Percentiles rank a stretch among this genome's conserved stretches.
These are phyloP conservation scores for Catajapyx aquilonaris DNA, from an alignment of 1,140 invertebrate genomes.

Conservation along the genomic window DNA sequence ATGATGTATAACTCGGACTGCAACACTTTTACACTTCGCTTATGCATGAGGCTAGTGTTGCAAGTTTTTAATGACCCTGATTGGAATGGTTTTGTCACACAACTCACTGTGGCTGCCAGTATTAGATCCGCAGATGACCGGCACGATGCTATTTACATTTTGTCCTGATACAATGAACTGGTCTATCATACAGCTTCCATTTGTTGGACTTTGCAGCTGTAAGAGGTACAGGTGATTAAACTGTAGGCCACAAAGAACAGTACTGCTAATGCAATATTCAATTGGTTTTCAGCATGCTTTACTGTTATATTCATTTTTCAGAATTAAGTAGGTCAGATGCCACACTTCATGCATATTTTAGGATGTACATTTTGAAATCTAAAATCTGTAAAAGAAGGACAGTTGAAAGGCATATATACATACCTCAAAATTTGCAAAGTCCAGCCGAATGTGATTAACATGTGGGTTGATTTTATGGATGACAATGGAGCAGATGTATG, in stretches of 20 bases:
- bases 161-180: slow-evolving; percentile 26
- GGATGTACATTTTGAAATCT: too few species aligned
- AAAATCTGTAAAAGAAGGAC: too few species aligned
- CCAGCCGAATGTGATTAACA: slow-evolving; percentile 40
- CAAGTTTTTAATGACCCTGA: background rate
- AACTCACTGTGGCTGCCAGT: slow-evolving; percentile 47
- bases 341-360: background rate
- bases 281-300: slow-evolving; percentile 2
- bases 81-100: background rate
- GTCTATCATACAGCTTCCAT: slow-evolving; percentile 41
- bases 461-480: slow-evolving; percentile 32
- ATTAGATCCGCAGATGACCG: slow-evolving; percentile 48
- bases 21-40: too few species aligned
- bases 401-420: too few species aligned
- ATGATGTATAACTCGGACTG: too few species aligned
- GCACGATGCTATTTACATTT: slow-evolving; percentile 22
- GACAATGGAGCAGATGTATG: slow-evolving; percentile 31
- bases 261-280: background rate
- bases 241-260: background rate
- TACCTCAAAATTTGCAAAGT: slow-evolving; percentile 46
- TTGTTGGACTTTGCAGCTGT: slow-evolving; percentile 37
- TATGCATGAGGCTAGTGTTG: too few species aligned
- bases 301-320: background rate
- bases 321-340: background rate
- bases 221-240: slow-evolving; percentile 11